phyloP scores from a whole-genome alignment of 2,797 vertebrate species.

The Gadopsis bispinosus region DNA sequence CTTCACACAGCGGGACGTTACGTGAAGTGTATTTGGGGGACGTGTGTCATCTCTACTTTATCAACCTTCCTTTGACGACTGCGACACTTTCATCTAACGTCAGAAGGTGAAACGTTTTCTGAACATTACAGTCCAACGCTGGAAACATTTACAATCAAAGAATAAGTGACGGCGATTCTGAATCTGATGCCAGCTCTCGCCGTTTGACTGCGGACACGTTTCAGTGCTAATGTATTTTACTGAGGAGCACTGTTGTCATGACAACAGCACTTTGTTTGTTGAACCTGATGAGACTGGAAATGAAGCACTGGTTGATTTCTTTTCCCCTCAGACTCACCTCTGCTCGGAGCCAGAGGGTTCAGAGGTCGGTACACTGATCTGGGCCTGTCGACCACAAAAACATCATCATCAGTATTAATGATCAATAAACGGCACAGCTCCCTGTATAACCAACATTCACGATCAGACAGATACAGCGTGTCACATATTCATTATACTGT shows the following conservation, averaged over 20 bases:
- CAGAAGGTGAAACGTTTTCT: neutral
- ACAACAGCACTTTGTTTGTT: neutral
- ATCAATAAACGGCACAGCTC: neutral
- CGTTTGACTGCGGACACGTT: too few relatives aligned
- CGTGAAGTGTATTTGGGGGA: too few relatives aligned
- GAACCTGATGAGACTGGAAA: neutral
- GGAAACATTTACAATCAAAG: too few relatives aligned
- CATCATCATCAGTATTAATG: neutral
- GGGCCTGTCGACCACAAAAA: slow-evolving; percentile 83
- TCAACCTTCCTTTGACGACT: too few relatives aligned
- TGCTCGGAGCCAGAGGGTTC: slow-evolving; percentile 91
- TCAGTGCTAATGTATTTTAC: too few relatives aligned
- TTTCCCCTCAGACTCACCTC: slow-evolving; percentile 81
- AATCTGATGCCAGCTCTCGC: neutral
- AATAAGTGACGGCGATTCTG: too few relatives aligned
- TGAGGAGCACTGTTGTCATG: neutral
- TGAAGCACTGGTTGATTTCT: neutral
- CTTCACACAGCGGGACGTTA: too few relatives aligned
- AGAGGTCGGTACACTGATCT: slow-evolving; percentile 97
- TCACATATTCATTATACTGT: too few relatives aligned
- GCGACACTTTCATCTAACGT: too few relatives aligned
- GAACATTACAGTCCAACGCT: neutral
- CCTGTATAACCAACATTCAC: too few relatives aligned
- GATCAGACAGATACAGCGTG: too few relatives aligned
- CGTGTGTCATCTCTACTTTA: too few relatives aligned